These are phyloP conservation scores for Epsilonema sp. DNA, from an alignment of 2,888 invertebrate species.

Conservation along the genomic window DNA sequence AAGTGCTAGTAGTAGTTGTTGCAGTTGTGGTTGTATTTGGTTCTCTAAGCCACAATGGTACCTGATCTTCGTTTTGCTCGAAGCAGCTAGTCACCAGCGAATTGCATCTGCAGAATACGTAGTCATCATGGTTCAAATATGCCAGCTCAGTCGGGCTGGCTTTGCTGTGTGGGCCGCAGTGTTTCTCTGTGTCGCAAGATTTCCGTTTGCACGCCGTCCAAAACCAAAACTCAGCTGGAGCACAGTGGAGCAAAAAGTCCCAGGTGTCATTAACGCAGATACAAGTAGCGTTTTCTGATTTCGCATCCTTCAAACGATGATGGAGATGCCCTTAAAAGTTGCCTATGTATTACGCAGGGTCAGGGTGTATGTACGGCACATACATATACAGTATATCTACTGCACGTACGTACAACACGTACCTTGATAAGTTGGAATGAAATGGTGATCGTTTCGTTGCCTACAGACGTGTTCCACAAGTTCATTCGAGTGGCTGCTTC, in stretches of 20 bases:
- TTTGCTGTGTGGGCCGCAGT: background rate
- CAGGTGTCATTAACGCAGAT: background rate
- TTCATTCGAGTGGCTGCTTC: no score
- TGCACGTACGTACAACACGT: no score
- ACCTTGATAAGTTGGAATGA: no score
- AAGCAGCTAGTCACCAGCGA: background rate
- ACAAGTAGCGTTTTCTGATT: no score
- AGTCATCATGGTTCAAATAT: background rate
- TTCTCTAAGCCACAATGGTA: constrained; percentile 9
- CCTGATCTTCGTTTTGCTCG: background rate
- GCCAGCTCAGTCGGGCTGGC: background rate
- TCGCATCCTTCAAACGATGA: no score
- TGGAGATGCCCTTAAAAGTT: no score
- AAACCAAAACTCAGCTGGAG: background rate
- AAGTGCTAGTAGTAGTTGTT: constrained; percentile 24
- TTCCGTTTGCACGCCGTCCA: background rate
- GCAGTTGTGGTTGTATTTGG: no score
- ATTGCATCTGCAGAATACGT: background rate
- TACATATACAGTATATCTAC: no score
- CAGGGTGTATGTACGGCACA: no score
- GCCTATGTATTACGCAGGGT: no score
- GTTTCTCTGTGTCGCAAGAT: background rate
- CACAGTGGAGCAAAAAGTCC: background rate
- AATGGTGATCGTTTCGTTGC: no score
- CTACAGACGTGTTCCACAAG: no score